Conservation (phyloP, 2,888 invertebrate species). For the Ophonus ardosiacus region DNA sequence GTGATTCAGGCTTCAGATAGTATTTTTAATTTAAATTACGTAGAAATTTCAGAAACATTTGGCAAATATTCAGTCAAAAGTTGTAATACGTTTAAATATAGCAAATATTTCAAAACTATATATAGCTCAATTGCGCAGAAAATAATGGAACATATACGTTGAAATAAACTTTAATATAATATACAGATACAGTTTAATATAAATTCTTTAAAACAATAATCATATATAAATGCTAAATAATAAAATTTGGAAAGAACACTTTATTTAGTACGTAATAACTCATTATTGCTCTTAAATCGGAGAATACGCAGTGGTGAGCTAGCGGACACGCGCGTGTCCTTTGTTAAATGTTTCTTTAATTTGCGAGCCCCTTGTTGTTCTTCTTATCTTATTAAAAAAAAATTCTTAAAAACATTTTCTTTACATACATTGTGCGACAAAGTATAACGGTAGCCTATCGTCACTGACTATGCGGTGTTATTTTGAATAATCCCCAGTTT, state of each 20-base stretch:
- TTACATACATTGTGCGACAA: too few species aligned
- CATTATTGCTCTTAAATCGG: slow-evolving; percentile 21
- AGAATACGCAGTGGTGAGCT: too few species aligned
- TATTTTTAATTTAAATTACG: not conserved
- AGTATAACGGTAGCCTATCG: too few species aligned
- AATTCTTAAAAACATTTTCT: too few species aligned
- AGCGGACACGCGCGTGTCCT: too few species aligned
- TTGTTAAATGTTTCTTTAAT: too few species aligned
- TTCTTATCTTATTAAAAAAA: too few species aligned
- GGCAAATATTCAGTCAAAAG: not conserved
- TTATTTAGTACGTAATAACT: slow-evolving; percentile 33
- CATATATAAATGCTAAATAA: slow-evolving; percentile 46
- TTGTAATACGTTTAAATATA: slow-evolving; percentile 31
- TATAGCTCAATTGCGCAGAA: slow-evolving; percentile 14
- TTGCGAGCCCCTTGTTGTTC: too few species aligned
- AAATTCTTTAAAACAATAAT: slow-evolving; percentile 27
- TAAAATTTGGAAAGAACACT: slow-evolving; percentile 5
- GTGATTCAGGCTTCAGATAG: not conserved
- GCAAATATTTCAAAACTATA: slow-evolving; percentile 28
- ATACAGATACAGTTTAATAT: slow-evolving; percentile 43
- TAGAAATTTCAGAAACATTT: slow-evolving; percentile 8
- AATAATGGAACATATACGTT: not conserved
- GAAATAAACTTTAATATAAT: slow-evolving; percentile 45
- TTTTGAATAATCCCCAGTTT: too few species aligned
- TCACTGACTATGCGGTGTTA: too few species aligned